Conservation (phyloP, 2,888 invertebrate genomes). For the Fragum sueziense region DNA sequence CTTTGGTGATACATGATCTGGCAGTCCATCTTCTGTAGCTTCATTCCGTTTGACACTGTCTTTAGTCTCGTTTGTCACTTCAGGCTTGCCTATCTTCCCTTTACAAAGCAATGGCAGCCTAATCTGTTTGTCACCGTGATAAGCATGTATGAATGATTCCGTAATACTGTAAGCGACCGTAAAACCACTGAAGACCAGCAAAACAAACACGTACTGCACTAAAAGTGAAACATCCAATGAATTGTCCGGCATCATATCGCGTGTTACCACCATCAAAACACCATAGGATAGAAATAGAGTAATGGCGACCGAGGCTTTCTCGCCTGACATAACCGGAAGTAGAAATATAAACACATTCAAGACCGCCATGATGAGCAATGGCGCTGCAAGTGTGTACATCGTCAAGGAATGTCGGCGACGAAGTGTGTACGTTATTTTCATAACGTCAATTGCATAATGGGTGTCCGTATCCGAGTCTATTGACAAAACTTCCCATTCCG, state of each 20-base stretch:
- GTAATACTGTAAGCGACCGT: background rate
- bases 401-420: background rate
- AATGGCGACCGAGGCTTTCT: conserved; percentile 4
- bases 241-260: conserved; percentile 9
- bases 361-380: background rate
- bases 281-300: conserved; percentile 1
- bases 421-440: background rate
- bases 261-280: background rate
- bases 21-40: no score
- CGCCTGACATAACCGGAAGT: conserved; percentile 1
- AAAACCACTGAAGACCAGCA: background rate
- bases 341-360: background rate
- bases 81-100: no score
- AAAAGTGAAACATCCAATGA: background rate
- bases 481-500: background rate
- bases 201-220: background rate
- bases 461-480: background rate
- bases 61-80: no score
- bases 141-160: background rate
- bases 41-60: no score
- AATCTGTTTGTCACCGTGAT: background rate
- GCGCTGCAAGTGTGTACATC: background rate
- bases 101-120: background rate
- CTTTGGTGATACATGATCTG: no score
- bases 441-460: background rate